These are phyloP conservation scores for Oncorhynchus tshawytscha DNA, from an alignment of 2,113 vertebrate genomes.

Conservation along the genomic window DNA sequence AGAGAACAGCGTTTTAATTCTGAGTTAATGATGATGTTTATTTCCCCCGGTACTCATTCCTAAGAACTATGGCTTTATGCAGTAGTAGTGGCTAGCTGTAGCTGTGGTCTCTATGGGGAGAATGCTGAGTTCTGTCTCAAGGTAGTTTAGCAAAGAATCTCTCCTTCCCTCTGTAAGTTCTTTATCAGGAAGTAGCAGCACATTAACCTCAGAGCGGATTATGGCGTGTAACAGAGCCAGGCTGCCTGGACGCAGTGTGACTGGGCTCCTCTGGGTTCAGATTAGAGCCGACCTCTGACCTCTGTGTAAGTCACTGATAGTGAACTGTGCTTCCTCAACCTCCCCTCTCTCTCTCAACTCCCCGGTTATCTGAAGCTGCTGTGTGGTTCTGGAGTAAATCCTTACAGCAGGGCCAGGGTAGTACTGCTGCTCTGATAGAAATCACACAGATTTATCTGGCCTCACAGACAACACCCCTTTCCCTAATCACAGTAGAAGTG, in stretches of 20 bases:
- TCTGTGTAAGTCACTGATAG: constrained; percentile 28
- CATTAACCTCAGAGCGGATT: constrained; percentile 63
- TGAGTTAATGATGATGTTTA: constrained; percentile 79
- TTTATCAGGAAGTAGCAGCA: constrained; percentile 43
- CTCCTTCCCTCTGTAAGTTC: not conserved
- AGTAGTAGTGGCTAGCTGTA: constrained; percentile 36
- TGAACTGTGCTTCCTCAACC: constrained; percentile 61
- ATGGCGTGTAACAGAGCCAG: constrained; percentile 48
- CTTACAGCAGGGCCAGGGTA: constrained; percentile 29
- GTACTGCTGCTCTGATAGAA: constrained; percentile 44
- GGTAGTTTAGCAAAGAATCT: not conserved
- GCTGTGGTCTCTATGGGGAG: constrained; percentile 47
- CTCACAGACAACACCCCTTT: constrained; percentile 38
- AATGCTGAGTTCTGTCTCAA: constrained; percentile 22
- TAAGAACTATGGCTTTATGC: too few species aligned
- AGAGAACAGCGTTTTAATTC: constrained; percentile 72
- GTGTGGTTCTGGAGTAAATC: constrained; percentile 10
- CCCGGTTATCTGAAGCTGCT: constrained; percentile 21
- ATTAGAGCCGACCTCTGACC: constrained; percentile 60
- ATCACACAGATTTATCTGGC: constrained; percentile 37
- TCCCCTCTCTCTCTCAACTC: constrained; percentile 33
- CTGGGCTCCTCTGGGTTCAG: constrained; percentile 53
- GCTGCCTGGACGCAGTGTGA: constrained; percentile 11
- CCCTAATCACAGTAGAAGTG: not conserved
- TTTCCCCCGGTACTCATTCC: constrained; percentile 43